Percentiles rank a stretch among this genome's conserved stretches.
Evolutionary conservation across 2,797 vertebrate species (phyloP).

Genomic region (Oreochromis grahami): DNA sequence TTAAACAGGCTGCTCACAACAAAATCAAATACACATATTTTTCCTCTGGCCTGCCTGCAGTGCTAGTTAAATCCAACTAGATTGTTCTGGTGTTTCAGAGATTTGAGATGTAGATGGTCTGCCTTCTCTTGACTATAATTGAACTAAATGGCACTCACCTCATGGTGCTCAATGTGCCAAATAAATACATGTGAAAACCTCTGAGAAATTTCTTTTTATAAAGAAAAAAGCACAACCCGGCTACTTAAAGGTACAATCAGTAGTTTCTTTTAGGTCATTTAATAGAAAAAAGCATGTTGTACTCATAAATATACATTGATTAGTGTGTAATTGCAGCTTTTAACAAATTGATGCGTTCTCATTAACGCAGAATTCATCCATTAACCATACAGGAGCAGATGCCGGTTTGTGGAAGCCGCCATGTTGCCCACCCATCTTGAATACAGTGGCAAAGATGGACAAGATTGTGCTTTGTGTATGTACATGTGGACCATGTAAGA

Average conservation of each 20-base stretch:
- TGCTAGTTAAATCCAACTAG: background rate
- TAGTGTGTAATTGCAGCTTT: background rate
- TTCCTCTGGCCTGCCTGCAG: background rate
- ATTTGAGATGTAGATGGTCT: background rate
- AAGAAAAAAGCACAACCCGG: background rate
- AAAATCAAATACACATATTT: background rate
- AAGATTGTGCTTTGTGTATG: background rate
- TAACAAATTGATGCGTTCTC: background rate
- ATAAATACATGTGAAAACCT: background rate
- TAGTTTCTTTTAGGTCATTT: background rate
- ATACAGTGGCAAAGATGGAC: background rate
- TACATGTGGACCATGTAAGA: background rate
- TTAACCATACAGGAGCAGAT: background rate
- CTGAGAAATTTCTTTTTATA: background rate
- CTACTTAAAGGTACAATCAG: background rate
- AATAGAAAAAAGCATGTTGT: background rate
- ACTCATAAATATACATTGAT: background rate
- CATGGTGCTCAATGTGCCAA: background rate
- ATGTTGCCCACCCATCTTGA: background rate
- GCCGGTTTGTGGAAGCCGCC: background rate
- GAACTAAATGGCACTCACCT: background rate
- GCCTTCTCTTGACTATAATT: background rate
- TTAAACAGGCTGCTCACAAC: background rate
- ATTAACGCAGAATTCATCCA: background rate
- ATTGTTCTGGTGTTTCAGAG: background rate